Evolutionary conservation across 1,140 invertebrate species (phyloP), one percentile per base, ranked within the genome.

Genomic region (Thaumatotibia leucotreta): DNA sequence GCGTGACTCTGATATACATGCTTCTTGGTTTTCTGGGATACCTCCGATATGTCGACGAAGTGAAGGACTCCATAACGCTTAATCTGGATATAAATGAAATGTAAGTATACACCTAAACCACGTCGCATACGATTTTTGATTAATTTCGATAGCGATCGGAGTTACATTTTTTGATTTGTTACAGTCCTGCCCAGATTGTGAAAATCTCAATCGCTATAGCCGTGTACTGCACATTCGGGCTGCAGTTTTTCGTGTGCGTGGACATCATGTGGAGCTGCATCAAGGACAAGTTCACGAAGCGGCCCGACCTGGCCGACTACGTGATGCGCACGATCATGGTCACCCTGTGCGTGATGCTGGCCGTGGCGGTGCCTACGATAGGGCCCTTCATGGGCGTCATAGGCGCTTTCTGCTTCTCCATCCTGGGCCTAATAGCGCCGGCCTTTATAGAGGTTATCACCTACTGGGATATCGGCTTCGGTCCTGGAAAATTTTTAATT

Each of bases 211-310:
- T 99, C 80, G 96, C 94, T 0, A 79, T 98, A 10, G 96, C 97
- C 1, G 97, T 99, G 1, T 98, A 96, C 82, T 96, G 97, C 80
- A 97, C 97, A 0, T 99, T 98, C 85, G 97, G 96, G n/a, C 93
- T 99, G 39, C 98, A 99, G 89, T 97, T 99, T 80, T 99, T 97
- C 86, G 98, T 99, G 0, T 98, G 98, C 80, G 88, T 97, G 20
- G 96, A 97, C 78, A 97, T 97, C 67, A 93, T 92, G 39, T 96
- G 96, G 96, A 93, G 93, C 78, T 90, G 85, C 31, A 91, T 97
- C 33, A 96, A 97, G 79, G 93, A 95, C 0, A 93, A 91, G 64
- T 96, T 93, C 80, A 90, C 91, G 8, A 95, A 95, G 72, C 93
- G 92, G n/a, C 93, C 94, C n/a, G 72, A 91, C 0, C 67, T 97